Evolutionary conservation across 2,113 vertebrate genomes (phyloP).

Genomic region (Myrmecobius fasciatus): DNA sequence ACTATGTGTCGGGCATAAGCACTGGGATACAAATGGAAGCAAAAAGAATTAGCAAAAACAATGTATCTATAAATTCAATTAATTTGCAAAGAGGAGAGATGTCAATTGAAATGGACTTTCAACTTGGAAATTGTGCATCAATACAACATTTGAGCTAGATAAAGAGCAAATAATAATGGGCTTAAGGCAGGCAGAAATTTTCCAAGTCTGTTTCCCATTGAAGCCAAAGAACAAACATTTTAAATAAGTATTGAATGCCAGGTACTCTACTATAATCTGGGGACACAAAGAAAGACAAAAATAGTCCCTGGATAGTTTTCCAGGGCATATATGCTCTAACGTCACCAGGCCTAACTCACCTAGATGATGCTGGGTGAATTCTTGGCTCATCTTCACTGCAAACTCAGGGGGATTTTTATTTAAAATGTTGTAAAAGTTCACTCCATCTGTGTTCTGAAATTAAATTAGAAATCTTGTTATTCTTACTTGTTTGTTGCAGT

Average conservation of each 20-base stretch:
- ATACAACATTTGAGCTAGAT: background rate
- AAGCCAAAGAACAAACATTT: background rate
- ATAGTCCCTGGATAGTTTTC: background rate
- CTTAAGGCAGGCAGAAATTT: background rate
- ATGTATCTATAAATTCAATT: background rate
- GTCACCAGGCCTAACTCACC: slow-evolving; percentile 52
- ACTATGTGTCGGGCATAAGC: background rate
- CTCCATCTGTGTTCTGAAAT: slow-evolving; percentile 93
- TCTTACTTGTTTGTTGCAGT: background rate
- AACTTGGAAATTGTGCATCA: background rate
- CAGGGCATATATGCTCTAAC: background rate
- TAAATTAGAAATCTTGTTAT: background rate
- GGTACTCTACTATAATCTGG: background rate
- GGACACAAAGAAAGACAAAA: background rate
- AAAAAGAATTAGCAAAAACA: background rate
- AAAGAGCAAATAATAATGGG: background rate
- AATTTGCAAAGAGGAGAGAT: background rate
- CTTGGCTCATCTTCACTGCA: slow-evolving; percentile 35
- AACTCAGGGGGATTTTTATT: slow-evolving; percentile 79
- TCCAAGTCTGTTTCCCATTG: background rate
- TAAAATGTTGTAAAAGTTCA: slow-evolving; percentile 99
- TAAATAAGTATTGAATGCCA: background rate
- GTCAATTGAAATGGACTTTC: background rate
- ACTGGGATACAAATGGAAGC: background rate
- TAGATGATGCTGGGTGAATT: slow-evolving; percentile 65